Evolutionary conservation across 2,113 vertebrate genomes (phyloP), one percentile per base, ranked within the genome.

Genomic region (Pseudolaguvia tuberculata): DNA sequence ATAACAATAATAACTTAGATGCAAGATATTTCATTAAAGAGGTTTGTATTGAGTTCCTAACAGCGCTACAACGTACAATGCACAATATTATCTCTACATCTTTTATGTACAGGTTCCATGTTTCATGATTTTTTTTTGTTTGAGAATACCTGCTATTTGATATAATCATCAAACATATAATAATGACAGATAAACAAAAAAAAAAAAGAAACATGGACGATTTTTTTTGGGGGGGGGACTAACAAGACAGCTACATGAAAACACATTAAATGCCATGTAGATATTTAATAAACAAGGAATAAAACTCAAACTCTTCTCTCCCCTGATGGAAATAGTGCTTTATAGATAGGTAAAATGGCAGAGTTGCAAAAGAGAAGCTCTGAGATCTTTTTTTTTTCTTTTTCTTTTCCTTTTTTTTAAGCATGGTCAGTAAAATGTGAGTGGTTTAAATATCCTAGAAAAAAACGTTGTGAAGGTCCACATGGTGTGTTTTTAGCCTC

Each of bases 21-120:
- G 81, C 86, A 80, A 85, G 75, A 83, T 83, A 75, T 75, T 84
- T 76, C 86, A 76, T 73, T 88, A 88, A 88, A 89, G 88, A 88
- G 85, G 83, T 89, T 87, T 89, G 87, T 87, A 89, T 88, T 89
- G 82, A 88, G 86, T 89, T 88, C 84, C 94, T 95, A 96, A 92
- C 93, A 91, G 87, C 89, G 93, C 94, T 97, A 98, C 93, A 93
- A 93, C 94, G 94, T 96, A 96, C 95, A 95, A 95, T 94, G 95
- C 94, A 96, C 95, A 94, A 93, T 94, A 96, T 92, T 93, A 92
- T 93, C 91, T 87, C 88, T 91, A 93, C 91, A 92, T 91, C n/a
- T 89, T 82, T 93, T 94, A 93, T 95, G 91, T 94, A 93, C 93
- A 94, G 91, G 91, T 88, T 95, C 90, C 91, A 92, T 90, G 83